Evolutionary conservation across 1,140 invertebrate genomes (phyloP).

Genomic region (Drosophila kurseongensis): DNA sequence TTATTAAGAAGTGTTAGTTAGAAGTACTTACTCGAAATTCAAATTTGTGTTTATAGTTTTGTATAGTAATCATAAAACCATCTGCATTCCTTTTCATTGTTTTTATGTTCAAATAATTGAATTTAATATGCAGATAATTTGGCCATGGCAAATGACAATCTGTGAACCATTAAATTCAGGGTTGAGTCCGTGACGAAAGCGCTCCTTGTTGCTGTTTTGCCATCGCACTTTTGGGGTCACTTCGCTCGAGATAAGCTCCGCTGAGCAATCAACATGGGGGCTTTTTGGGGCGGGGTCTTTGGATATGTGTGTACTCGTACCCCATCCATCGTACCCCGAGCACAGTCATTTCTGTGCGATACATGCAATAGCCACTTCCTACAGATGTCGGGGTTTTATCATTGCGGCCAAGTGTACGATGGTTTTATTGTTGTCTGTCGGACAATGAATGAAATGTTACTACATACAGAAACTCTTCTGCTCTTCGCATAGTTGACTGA

Average conservation of each 20-base stretch:
- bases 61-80: neutral
- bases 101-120: constrained; percentile 1
- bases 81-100: neutral
- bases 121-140: constrained; percentile 7
- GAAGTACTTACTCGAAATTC: no score
- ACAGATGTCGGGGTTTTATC: constrained; percentile 49
- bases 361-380: constrained; percentile 57
- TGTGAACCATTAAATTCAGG: constrained; percentile 42
- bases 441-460: constrained; percentile 65
- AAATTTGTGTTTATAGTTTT: no score
- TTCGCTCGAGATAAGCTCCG: constrained; percentile 59
- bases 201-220: constrained; percentile 19
- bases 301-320: constrained; percentile 1
- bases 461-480: constrained; percentile 1
- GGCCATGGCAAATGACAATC: constrained; percentile 10
- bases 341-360: constrained; percentile 25
- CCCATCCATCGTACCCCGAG: constrained; percentile 6
- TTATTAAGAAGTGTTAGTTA: neutral
- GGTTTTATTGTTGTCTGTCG: constrained; percentile 33
- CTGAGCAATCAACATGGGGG: constrained; percentile 36
- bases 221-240: constrained; percentile 43
- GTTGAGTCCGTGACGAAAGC: constrained; percentile 34
- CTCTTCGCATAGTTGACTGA: constrained; percentile 66
- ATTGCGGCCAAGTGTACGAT: constrained; percentile 53
- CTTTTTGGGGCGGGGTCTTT: neutral